Evolutionary conservation across 1,140 invertebrate species (phyloP).

Genomic region (Meteorus sp.): DNA sequence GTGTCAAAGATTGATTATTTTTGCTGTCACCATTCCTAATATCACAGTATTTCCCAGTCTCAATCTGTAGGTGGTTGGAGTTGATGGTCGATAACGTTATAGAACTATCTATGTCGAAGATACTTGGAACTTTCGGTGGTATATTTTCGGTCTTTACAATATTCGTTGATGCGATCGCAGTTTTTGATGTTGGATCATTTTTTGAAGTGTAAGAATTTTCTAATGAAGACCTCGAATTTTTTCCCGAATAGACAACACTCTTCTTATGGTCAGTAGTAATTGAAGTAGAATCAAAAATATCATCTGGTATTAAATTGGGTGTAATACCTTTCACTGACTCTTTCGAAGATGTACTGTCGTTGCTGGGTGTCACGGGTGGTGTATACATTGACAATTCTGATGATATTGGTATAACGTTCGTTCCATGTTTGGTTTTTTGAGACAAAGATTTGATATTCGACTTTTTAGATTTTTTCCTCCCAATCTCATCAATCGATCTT

Average conservation of each 20-base stretch:
- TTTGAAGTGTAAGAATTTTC: not conserved
- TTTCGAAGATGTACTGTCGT: conserved; percentile 25
- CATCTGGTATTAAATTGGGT: not conserved
- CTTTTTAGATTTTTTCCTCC: conserved; percentile 12
- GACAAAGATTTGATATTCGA: conserved; percentile 16
- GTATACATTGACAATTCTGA: conserved; percentile 35
- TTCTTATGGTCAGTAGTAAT: not conserved
- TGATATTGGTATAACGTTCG: conserved; percentile 11
- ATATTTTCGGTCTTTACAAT: not conserved
- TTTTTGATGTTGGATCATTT: not conserved
- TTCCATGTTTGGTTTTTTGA: not conserved
- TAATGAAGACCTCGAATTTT: not conserved
- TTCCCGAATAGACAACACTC: not conserved
- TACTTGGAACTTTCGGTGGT: conserved; percentile 10
- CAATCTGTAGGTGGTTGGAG: not conserved
- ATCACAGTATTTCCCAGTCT: not conserved
- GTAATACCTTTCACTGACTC: conserved; percentile 11
- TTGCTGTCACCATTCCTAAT: not conserved
- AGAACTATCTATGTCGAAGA: conserved; percentile 25
- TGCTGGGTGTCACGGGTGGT: conserved; percentile 36
- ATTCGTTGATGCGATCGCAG: not conserved
- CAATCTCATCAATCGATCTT: conserved; percentile 24
- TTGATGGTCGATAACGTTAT: not conserved
- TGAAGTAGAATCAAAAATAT: not conserved
- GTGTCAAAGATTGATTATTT: too few relatives aligned